Percentiles rank a stretch among this genome's conserved stretches.
Conservation (phyloP, 2,113 vertebrate genomes). For the Pitta sordida region DNA sequence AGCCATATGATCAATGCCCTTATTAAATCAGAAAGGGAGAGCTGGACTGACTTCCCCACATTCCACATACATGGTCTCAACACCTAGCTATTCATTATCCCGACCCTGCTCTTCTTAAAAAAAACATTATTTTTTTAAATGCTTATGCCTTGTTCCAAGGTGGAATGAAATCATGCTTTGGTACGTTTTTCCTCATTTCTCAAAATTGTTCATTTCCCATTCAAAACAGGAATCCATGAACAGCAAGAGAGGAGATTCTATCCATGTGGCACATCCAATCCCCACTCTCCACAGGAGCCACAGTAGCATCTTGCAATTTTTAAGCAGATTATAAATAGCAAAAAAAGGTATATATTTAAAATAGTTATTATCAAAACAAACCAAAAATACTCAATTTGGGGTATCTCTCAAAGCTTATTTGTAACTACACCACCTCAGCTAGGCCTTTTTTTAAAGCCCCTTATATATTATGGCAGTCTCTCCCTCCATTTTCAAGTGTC, state of each 20-base stretch:
- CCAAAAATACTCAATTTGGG: neutral
- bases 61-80: neutral
- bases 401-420: neutral
- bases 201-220: neutral
- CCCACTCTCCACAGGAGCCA: neutral
- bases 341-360: neutral
- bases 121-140: neutral
- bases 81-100: neutral
- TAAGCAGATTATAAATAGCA: neutral
- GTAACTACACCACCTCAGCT: neutral
- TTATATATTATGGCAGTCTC: neutral
- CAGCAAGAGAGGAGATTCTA: neutral
- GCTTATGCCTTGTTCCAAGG: neutral
- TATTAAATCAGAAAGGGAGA: neutral
- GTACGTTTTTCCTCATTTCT: neutral
- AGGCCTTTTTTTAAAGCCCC: neutral
- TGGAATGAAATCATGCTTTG: neutral
- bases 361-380: neutral
- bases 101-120: neutral
- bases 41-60: accelerated
- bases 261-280: neutral
- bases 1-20: neutral
- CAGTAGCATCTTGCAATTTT: neutral
- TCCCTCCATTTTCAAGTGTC: neutral
- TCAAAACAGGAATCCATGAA: neutral